These are phyloP conservation scores for Tanytarsus gracilentus DNA, from an alignment of 2,888 invertebrate species.

Conservation along the genomic window DNA sequence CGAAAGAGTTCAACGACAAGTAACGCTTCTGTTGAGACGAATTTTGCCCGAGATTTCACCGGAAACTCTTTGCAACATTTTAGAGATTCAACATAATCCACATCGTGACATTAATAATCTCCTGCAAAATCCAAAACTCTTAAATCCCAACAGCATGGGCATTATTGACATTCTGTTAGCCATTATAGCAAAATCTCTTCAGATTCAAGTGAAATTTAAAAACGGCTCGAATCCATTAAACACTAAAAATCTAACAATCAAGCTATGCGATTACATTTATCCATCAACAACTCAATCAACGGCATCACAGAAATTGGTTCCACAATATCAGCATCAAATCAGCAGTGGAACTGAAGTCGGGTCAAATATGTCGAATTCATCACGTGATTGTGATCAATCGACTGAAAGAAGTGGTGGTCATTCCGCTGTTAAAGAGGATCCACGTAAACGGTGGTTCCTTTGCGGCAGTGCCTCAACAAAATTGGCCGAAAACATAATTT, in stretches of 20 bases:
- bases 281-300: constrained; percentile 41
- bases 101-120: constrained; percentile 69
- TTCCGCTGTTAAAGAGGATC: constrained; percentile 19
- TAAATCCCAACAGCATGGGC: constrained; percentile 53
- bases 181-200: constrained; percentile 83
- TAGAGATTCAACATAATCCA: constrained; percentile 61
- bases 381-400: constrained; percentile 15
- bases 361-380: constrained; percentile 37
- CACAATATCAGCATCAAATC: constrained; percentile 39
- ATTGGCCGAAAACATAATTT: constrained; percentile 79
- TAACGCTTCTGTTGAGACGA: constrained; percentile 72
- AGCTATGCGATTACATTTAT: constrained; percentile 23
- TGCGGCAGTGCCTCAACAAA: constrained; percentile 74
- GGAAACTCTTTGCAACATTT: constrained; percentile 65
- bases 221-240: constrained; percentile 17
- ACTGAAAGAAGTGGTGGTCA: background rate
- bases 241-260: constrained; percentile 21
- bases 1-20: constrained; percentile 89
- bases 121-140: constrained; percentile 43
- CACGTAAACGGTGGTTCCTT: constrained; percentile 65
- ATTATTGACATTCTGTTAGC: constrained; percentile 83
- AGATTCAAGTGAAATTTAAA: constrained; percentile 59
- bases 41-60: constrained; percentile 87
- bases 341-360: constrained; percentile 41
- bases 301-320: constrained; percentile 51